Base-by-base conservation (phyloP, 2,888 invertebrate species). In the Plagiodera versicolora region DNA sequence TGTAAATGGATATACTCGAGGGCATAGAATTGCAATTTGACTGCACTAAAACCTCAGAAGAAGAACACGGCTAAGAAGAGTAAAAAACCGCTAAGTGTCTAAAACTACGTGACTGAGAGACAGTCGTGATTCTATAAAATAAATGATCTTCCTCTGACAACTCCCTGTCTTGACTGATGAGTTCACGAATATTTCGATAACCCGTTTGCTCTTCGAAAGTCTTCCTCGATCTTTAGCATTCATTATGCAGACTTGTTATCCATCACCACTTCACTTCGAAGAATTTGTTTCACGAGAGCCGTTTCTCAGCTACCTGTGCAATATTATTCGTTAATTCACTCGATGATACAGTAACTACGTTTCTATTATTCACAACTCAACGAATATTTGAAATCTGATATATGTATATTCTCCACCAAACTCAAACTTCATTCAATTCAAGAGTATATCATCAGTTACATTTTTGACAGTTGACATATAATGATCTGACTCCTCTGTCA, bases 1-100 rank as follows among this genome's bases (percentile, higher is more conserved):
- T n/a, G n/a, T n/a, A n/a, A n/a, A n/a, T n/a, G n/a, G n/a, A n/a
- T n/a, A 8, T n/a, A 11, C 17, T 44, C 14, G 14, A 1, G 14
- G 8, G 8, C 1, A 44, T n/a, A n/a, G n/a, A 17, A 9, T 10
- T 28, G 16, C 30, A 49, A 19, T 52, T 52, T 14, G 14, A 56
- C 48, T 10, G 44, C 28, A 45, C 44, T 44, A 50, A 28, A 45
- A 8, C 24, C 60, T 65, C 69, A 20, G 45, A 19, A 24, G 16
- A 51, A 18, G 46, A 55, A 46, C 39, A 54, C 39, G n/a, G 39
- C 39, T 71, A 75, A 75, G 73, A 75, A 70, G 61, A 63, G 67
- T 75, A 75, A 80, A 80, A 79, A 79, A 79, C 78, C 77, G 75
- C 78, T 77, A 77, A 79, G 76, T 77, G 76, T 77, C 77, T 74